Percentiles rank a stretch among this genome's conserved stretches.
phyloP scores from a whole-genome alignment of 2,797 vertebrate species.

The Sebastes kiyomatsui region DNA sequence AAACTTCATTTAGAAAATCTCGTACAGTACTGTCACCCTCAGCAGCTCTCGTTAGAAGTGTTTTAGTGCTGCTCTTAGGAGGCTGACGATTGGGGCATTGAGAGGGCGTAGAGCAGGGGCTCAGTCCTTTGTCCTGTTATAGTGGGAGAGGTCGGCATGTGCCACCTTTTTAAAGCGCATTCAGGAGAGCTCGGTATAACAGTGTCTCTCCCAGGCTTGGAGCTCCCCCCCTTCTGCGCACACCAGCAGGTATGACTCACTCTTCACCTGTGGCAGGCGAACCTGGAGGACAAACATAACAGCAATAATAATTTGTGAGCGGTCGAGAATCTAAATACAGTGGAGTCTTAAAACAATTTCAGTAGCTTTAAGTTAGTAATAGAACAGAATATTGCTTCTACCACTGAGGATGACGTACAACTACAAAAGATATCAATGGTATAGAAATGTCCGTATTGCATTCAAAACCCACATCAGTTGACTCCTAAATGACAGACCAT shows the following conservation, averaged over 20 bases:
- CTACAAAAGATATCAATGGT: not conserved
- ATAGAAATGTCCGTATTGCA: not conserved
- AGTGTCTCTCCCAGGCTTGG: slow-evolving; percentile 61
- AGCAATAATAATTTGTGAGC: not conserved
- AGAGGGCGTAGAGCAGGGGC: not conserved
- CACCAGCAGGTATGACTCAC: slow-evolving; percentile 78
- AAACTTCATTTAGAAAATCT: not conserved
- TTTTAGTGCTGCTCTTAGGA: not conserved
- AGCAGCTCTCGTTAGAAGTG: not conserved
- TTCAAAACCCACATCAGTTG: not conserved
- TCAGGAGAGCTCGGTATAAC: slow-evolving; percentile 66
- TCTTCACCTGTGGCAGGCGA: slow-evolving; percentile 67
- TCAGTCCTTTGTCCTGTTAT: not conserved
- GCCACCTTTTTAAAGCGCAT: not conserved
- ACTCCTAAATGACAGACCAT: not conserved
- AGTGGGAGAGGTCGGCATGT: not conserved
- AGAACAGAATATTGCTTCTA: not conserved
- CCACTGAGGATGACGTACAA: not conserved
- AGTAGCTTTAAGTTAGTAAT: not conserved
- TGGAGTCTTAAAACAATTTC: not conserved
- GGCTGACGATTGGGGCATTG: not conserved
- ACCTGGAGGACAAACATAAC: slow-evolving; percentile 50
- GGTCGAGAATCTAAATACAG: not conserved
- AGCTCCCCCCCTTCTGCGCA: slow-evolving; percentile 67
- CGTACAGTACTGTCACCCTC: not conserved